Conservation (phyloP, 2,113 vertebrate species). For the Empidonax alnorum region DNA sequence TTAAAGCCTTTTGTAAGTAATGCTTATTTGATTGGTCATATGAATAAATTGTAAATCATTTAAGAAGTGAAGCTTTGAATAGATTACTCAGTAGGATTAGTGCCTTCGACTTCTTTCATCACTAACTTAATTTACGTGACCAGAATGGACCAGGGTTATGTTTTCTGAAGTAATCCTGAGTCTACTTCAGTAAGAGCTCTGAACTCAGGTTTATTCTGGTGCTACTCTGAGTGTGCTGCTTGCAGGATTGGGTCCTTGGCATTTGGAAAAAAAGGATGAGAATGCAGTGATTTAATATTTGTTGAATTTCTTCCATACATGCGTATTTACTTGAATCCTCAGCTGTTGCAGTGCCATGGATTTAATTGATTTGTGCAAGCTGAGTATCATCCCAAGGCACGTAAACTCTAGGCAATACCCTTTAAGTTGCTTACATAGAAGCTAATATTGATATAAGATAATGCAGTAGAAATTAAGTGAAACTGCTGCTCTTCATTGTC, state of each 20-base stretch:
- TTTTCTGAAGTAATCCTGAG: background rate
- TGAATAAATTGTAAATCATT: constrained; percentile 14
- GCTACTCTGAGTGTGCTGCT: background rate
- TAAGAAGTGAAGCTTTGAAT: constrained; percentile 35
- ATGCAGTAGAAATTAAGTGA: background rate
- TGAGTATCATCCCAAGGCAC: background rate
- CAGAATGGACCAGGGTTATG: background rate
- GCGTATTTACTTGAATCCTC: background rate
- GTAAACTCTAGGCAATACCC: background rate
- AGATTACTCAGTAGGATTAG: constrained; percentile 19
- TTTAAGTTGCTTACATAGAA: background rate
- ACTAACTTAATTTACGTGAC: background rate
- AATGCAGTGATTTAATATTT: background rate
- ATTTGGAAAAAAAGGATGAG: background rate
- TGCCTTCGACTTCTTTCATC: background rate
- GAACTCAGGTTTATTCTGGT: background rate
- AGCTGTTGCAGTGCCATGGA: background rate
- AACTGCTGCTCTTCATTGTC: background rate
- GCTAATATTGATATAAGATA: background rate
- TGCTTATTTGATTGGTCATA: background rate
- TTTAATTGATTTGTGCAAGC: constrained; percentile 15
- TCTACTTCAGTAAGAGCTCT: background rate
- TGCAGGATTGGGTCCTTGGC: background rate
- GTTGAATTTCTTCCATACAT: background rate
- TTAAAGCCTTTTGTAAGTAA: constrained; percentile 4